Base-by-base conservation (phyloP, 2,888 invertebrate genomes). In the Troides helena region DNA sequence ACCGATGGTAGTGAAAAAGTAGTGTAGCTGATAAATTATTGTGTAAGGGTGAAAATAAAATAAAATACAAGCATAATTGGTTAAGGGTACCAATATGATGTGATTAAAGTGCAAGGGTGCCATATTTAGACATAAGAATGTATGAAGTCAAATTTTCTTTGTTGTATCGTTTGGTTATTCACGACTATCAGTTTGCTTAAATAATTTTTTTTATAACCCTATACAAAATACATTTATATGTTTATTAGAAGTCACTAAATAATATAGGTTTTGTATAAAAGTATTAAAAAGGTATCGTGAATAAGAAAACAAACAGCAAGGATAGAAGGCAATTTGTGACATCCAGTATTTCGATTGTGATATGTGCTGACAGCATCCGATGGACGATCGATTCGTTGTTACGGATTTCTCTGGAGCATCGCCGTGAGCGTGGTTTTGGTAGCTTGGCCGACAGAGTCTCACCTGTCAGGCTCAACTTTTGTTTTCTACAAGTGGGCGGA, bases 401-500 rank as follows among this genome's bases (percentile, higher is more conserved):
- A 76, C 75, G 80, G 82, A 82, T 79, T 71, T 71, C 8, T 25
- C 56, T 30, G 65, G 30, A 60, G 14, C 25, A 6, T 62, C 23
- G 56, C 25, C 39, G 39, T 56, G 61, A 60, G 61, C 61, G 59
- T 17, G n/a, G 58, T 36, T 17, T 56, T 53, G 66, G 68, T 64
- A 56, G 65, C 53, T 58, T 58, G 63, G 75, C 81, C 76, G 80
- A 81, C 81, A 80, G 78, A 72, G 75, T 85, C 88, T 92, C 93
- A 93, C 93, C 93, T 91, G 93, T 91, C 89, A 95, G 95, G 88
- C 95, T 95, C 86, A 95, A 95, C 85, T 95, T 94, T 83, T 95
- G 95, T 86, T 95, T 95, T 85, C 95, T 93, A 86, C 93, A 89
- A 79, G 93, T 93, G 78, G 94, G 93, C 77, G 94, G 94, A 72